Evolutionary conservation across 53 echinoderm and acorn worm species (phyloP).

Genomic region (Paracentrotus lividus): DNA sequence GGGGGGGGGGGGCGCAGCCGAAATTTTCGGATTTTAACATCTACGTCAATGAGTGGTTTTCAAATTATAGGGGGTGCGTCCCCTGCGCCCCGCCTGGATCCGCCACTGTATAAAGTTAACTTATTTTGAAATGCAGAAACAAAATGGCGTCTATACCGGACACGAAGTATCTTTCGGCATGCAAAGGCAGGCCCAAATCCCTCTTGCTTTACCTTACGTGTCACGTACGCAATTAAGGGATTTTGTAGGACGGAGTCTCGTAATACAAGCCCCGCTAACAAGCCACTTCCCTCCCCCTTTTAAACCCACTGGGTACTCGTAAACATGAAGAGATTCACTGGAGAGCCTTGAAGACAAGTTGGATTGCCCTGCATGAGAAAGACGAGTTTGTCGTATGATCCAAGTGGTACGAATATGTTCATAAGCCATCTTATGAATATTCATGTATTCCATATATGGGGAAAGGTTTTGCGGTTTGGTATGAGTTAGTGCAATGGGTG

Average conservation of each 20-base stretch:
- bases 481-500: too few species aligned
- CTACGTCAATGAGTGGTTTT: too few species aligned
- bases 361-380: conserved; percentile 10
- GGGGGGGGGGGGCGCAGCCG: too few species aligned
- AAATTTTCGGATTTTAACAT: too few species aligned
- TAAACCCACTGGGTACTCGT: neutral
- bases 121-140: too few species aligned
- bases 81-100: too few species aligned
- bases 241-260: neutral
- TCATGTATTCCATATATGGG: too few species aligned
- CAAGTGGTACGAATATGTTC: neutral
- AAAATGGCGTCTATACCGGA: conserved; percentile 60
- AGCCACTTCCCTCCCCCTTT: conserved; percentile 53
- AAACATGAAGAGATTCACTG: neutral
- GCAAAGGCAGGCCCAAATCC: conserved; percentile 29
- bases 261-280: conserved; percentile 59
- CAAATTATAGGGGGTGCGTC: too few species aligned
- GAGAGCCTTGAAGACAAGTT: conserved; percentile 11
- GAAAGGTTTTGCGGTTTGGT: too few species aligned
- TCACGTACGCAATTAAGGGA: conserved; percentile 35
- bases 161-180: conserved; percentile 28
- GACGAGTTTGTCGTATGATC: neutral
- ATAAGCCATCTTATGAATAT: too few species aligned
- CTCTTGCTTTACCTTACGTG: conserved; percentile 35
- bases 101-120: too few species aligned